Evolutionary conservation across 2,797 vertebrate species (phyloP).

Genomic region (Pipistrellus pygmaeus): DNA sequence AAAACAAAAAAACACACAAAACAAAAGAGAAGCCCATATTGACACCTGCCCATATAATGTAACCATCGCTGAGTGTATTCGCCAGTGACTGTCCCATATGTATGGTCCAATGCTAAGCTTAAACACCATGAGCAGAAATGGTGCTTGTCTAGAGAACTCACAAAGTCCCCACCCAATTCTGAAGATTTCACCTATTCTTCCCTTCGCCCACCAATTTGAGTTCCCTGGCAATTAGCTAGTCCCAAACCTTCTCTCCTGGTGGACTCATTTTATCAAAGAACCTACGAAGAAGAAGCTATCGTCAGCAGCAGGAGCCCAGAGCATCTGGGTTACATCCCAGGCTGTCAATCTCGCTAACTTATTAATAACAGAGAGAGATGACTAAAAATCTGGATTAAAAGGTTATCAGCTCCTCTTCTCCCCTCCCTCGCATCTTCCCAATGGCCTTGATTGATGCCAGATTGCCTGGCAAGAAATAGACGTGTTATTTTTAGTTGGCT

Average conservation of each 20-base stretch:
- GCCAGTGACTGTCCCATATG: not conserved
- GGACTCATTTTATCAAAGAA: conserved; percentile 56
- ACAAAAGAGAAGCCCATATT: too few species aligned
- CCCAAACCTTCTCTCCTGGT: conserved; percentile 26
- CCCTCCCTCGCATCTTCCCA: conserved; percentile 88
- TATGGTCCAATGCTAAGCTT: not conserved
- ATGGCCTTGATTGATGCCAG: conserved; percentile 92
- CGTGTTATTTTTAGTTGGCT: conserved; percentile 89
- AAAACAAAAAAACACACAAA: not conserved
- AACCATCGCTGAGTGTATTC: not conserved
- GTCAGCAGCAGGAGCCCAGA: not conserved
- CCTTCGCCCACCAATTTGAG: not conserved
- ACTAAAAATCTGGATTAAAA: conserved; percentile 85
- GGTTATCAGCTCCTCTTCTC: conserved; percentile 83
- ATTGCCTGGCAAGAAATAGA: conserved; percentile 89
- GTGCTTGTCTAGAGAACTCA: not conserved
- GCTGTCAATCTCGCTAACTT: conserved; percentile 60
- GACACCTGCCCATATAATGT: not conserved
- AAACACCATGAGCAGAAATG: not conserved
- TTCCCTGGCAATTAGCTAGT: conserved; percentile 7
- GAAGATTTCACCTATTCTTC: not conserved
- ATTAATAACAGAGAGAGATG: conserved; percentile 73
- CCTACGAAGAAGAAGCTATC: not conserved
- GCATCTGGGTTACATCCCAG: conserved; percentile 69
- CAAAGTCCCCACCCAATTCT: not conserved